Evolutionary conservation across 2,797 vertebrate species (phyloP).

Genomic region (Falco berigora): DNA sequence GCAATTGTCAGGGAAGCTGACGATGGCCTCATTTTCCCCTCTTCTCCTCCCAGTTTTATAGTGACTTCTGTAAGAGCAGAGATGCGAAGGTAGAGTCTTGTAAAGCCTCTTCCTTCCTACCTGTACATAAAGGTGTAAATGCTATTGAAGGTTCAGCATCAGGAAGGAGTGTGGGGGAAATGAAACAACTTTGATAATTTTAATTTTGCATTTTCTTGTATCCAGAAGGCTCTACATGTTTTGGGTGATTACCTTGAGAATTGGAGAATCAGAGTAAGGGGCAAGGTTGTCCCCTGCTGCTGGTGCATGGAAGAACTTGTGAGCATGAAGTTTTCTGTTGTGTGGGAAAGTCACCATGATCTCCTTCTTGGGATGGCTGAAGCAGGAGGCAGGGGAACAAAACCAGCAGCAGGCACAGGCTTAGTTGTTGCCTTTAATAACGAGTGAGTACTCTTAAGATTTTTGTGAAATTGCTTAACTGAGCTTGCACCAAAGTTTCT

Average conservation of each 20-base stretch:
- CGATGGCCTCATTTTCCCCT: background rate
- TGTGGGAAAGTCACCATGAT: background rate
- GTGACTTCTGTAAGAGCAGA: background rate
- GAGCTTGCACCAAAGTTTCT: conserved; percentile 8
- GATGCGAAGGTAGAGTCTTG: background rate
- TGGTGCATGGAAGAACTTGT: background rate
- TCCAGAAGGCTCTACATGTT: background rate
- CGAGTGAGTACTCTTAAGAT: background rate
- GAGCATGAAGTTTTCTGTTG: background rate
- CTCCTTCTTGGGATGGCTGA: background rate
- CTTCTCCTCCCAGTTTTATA: background rate
- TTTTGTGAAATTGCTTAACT: conserved; percentile 20
- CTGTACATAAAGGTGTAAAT: background rate
- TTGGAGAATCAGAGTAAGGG: background rate
- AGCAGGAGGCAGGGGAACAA: background rate
- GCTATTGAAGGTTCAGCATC: background rate
- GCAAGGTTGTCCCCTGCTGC: background rate
- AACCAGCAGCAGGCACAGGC: background rate
- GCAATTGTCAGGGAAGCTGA: background rate
- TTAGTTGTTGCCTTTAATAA: background rate
- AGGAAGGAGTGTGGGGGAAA: background rate
- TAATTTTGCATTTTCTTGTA: background rate
- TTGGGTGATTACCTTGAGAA: background rate
- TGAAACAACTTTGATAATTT: background rate
- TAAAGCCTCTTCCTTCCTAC: background rate